phyloP scores from a whole-genome alignment of 1,140 invertebrate genomes.

The Fopius arisanus region DNA sequence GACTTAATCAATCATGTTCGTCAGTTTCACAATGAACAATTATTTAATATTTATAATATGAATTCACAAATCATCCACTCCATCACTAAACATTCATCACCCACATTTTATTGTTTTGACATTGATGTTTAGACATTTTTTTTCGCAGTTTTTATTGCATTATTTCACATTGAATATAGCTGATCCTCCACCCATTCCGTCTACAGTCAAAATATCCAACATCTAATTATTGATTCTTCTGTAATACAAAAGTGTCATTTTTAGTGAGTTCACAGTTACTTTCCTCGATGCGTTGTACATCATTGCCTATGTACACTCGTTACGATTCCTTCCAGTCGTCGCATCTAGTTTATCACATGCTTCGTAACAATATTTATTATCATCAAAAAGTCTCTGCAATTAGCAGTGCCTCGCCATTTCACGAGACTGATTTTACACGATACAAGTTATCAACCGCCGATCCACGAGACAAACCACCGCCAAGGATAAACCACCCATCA shows the following conservation, averaged over 20 bases:
- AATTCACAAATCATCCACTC: neutral
- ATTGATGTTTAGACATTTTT: neutral
- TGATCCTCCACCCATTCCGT: neutral
- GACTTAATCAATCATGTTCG: neutral
- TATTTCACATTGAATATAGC: neutral
- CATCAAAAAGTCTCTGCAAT: neutral
- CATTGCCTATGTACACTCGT: neutral
- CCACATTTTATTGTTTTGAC: neutral
- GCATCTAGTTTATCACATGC: neutral
- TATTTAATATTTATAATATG: neutral
- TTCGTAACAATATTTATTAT: neutral
- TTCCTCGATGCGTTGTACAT: neutral
- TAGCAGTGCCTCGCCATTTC: neutral
- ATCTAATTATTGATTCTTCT: neutral
- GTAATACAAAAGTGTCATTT: neutral
- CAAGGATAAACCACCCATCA: neutral
- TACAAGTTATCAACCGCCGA: neutral
- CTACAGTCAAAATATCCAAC: neutral
- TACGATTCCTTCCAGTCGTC: neutral
- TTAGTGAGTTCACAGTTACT: neutral
- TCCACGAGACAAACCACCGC: neutral
- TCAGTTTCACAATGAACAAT: neutral
- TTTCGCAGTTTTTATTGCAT: neutral
- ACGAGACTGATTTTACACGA: neutral
- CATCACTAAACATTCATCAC: neutral